These are phyloP conservation scores for Trididemnum clinides DNA, from an alignment of 23 tunicate species.

Conservation along the genomic window DNA sequence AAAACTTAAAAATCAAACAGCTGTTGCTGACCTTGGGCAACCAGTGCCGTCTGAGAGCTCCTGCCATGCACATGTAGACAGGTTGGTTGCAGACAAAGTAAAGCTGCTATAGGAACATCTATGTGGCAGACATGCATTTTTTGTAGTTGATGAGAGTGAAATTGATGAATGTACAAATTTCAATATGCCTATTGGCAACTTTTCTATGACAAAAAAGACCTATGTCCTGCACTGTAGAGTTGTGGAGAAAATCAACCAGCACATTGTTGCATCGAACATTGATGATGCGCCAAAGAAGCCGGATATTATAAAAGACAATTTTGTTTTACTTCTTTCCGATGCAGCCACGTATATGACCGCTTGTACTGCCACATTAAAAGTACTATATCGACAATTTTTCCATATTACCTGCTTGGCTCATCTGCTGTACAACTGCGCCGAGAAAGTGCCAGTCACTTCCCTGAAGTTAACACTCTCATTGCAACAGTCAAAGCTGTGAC, in stretches of 20 bases:
- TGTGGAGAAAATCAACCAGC: constrained; percentile 36
- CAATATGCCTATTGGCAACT: constrained; percentile 44
- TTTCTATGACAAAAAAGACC: constrained; percentile 45
- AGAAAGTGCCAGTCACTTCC: constrained; percentile 47
- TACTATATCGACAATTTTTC: constrained; percentile 43
- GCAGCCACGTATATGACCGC: constrained; percentile 47
- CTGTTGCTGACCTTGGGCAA: constrained; percentile 24
- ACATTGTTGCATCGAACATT: constrained; percentile 22
- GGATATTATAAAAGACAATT: constrained; percentile 35
- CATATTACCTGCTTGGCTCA: constrained; percentile 61
- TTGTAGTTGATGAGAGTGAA: constrained; percentile 48
- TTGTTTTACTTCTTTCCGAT: constrained; percentile 33
- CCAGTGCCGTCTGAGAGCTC: constrained; percentile 33
- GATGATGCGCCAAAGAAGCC: constrained; percentile 39
- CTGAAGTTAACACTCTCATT: constrained; percentile 54
- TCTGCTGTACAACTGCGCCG: constrained; percentile 53
- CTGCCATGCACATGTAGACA: constrained; percentile 31
- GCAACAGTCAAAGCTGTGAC: constrained; percentile 59
- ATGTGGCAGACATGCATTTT: constrained; percentile 35
- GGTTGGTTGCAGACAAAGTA: constrained; percentile 22
- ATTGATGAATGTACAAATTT: constrained; percentile 38
- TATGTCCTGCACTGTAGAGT: constrained; percentile 19
- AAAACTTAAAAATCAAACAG: not conserved
- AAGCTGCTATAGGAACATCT: constrained; percentile 34
- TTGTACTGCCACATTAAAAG: constrained; percentile 44